Conservation (phyloP, 2,888 invertebrate species). For the Petrolisthes manimaculis region DNA sequence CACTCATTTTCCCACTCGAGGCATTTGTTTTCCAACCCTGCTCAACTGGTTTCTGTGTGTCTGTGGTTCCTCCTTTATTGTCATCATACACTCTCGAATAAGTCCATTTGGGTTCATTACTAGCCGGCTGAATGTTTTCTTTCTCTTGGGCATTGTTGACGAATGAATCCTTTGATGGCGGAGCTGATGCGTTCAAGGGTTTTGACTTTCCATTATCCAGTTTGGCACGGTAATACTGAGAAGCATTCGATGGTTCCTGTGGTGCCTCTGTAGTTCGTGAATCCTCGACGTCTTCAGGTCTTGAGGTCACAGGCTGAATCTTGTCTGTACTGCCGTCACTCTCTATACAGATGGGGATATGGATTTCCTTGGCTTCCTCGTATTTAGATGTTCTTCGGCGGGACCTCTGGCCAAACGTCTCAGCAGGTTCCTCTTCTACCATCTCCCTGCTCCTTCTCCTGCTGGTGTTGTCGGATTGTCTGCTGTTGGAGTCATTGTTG, state of each 20-base stretch:
- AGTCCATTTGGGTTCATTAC: conserved; percentile 15
- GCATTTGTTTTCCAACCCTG: neutral
- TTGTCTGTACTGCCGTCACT: conserved; percentile 4
- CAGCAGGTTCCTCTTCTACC: neutral
- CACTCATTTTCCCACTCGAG: neutral
- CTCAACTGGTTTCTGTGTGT: neutral
- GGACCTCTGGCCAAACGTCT: conserved; percentile 20
- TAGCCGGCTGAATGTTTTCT: conserved; percentile 52
- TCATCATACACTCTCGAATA: conserved; percentile 28
- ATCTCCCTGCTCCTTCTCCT: conserved; percentile 29
- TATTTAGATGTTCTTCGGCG: conserved; percentile 53
- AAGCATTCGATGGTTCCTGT: neutral
- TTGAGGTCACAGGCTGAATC: neutral
- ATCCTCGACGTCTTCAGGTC: neutral
- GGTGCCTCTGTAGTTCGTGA: neutral
- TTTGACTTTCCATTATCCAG: neutral
- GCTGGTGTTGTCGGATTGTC: neutral
- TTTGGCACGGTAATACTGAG: neutral
- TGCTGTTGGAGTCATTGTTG: conserved; percentile 7
- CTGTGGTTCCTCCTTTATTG: neutral
- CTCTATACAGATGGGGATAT: conserved; percentile 56
- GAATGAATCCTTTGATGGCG: no score
- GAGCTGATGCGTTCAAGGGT: no score
- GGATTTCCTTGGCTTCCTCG: conserved; percentile 60
- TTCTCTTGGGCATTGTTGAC: conserved; percentile 13